phyloP scores from a whole-genome alignment of 2,888 invertebrate species.

The Tyria jacobaeae region DNA sequence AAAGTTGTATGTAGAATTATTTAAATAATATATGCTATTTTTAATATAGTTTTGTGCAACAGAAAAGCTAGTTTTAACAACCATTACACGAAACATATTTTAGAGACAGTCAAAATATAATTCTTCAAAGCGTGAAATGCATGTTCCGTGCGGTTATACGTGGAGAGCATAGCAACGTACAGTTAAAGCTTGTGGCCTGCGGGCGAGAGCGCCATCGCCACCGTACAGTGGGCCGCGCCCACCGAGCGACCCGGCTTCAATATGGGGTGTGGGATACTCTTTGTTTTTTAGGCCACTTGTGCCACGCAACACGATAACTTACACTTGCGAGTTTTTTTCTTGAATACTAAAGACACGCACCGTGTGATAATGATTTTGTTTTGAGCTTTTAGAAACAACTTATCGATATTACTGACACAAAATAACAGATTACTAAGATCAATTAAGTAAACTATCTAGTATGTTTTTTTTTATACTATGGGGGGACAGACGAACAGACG shows the following conservation, averaged over 20 bases:
- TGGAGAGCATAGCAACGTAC: slow-evolving; percentile 48
- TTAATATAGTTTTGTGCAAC: neutral
- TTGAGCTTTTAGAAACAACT: neutral
- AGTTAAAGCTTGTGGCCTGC: slow-evolving; percentile 50
- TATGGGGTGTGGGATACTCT: slow-evolving; percentile 51
- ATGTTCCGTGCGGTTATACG: slow-evolving; percentile 46
- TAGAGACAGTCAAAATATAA: slow-evolving; percentile 44
- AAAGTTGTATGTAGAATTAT: too few species aligned
- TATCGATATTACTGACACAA: neutral
- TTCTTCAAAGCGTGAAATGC: slow-evolving; percentile 50
- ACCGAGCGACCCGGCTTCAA: slow-evolving; percentile 45
- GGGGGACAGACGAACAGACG: too few species aligned
- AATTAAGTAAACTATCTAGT: too few species aligned
- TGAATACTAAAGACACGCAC: slow-evolving; percentile 16
- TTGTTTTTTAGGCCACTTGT: slow-evolving; percentile 49
- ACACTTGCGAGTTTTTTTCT: slow-evolving; percentile 32
- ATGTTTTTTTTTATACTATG: too few species aligned
- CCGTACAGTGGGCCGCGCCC: slow-evolving; percentile 49
- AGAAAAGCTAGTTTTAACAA: neutral
- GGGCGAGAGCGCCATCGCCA: slow-evolving; percentile 25
- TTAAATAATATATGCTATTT: too few species aligned
- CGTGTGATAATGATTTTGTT: slow-evolving; percentile 5
- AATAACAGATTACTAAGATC: too few species aligned
- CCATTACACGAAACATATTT: slow-evolving; percentile 20
- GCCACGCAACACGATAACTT: slow-evolving; percentile 48